Conservation (phyloP, 2,113 vertebrate species). For the Pao palembangensis region DNA sequence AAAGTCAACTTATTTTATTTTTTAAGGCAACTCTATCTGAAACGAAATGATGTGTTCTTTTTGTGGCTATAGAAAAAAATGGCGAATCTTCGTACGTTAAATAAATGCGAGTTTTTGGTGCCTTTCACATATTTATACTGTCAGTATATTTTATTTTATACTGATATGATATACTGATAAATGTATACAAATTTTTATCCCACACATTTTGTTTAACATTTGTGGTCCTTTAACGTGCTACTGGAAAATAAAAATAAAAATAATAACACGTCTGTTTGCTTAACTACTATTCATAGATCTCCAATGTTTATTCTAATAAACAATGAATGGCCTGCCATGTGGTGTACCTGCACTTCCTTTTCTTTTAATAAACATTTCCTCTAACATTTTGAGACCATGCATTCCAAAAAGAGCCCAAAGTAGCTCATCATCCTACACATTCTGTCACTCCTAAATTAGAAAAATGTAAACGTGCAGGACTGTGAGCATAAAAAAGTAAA, state of each 20-base stretch:
- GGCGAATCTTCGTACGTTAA: conserved; percentile 32
- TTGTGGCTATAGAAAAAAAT: background rate
- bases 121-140: background rate
- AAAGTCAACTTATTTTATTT: too few species aligned
- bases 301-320: background rate
- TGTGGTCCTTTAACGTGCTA: background rate
- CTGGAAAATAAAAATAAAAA: background rate
- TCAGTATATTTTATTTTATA: background rate
- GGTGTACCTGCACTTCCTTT: conserved; percentile 5
- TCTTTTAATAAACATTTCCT: conserved; percentile 18
- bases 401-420: conserved; percentile 11
- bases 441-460: conserved; percentile 30
- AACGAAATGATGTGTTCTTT: background rate
- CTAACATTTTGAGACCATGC: conserved; percentile 1
- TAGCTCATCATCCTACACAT: conserved; percentile 19
- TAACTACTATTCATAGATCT: background rate
- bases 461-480: conserved; percentile 22
- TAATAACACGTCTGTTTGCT: background rate
- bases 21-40: too few species aligned
- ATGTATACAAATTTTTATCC: too few species aligned
- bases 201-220: too few species aligned
- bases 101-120: background rate
- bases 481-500: conserved; percentile 28
- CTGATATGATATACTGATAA: too few species aligned
- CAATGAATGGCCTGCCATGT: background rate